phyloP scores from a whole-genome alignment of 2,797 vertebrate species.

The Pseudocheirus occidentalis region DNA sequence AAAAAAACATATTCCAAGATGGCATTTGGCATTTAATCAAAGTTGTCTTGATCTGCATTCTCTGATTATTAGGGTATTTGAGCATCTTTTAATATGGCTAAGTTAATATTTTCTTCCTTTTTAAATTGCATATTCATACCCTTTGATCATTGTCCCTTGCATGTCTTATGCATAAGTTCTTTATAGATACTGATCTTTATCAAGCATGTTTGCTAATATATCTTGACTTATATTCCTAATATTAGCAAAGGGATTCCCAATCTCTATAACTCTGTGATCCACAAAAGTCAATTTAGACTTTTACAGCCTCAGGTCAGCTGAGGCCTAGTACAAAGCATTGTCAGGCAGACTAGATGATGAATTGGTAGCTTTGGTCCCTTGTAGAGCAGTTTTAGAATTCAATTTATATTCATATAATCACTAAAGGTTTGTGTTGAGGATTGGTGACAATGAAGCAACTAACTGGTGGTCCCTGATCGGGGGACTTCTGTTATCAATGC shows the following conservation, averaged over 20 bases:
- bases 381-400: slow-evolving; percentile 42
- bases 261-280: background rate
- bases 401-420: slow-evolving; percentile 32
- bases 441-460: background rate
- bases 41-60: background rate
- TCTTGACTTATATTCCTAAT: background rate
- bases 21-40: background rate
- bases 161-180: background rate
- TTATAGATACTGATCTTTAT: background rate
- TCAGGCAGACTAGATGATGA: slow-evolving; percentile 38
- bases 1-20: background rate
- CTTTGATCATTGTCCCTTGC: background rate
- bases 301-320: slow-evolving; percentile 51
- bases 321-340: slow-evolving; percentile 37
- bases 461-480: background rate
- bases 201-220: background rate
- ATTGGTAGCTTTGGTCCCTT: slow-evolving; percentile 35
- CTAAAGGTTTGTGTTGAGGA: background rate
- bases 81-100: background rate
- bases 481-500: background rate
- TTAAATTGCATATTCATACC: background rate
- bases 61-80: background rate
- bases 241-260: background rate
- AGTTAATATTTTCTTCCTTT: background rate
- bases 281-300: background rate